Evolutionary conservation across 2,113 vertebrate species (phyloP).

Genomic region (Passer domesticus): DNA sequence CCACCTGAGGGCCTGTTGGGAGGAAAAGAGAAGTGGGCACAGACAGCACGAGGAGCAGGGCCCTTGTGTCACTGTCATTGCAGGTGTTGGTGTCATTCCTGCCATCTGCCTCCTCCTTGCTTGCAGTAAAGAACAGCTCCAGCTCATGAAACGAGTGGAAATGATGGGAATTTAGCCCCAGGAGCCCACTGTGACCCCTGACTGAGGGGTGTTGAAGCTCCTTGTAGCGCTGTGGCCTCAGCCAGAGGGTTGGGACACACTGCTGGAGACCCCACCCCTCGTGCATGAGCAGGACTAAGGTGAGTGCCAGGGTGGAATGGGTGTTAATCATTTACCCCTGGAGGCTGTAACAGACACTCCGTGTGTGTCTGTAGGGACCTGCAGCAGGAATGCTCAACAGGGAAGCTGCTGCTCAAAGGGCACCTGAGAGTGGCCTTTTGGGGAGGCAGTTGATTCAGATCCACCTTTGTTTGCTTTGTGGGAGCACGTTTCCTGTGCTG

Average conservation of each 20-base stretch:
- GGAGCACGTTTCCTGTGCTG: neutral
- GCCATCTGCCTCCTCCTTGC: neutral
- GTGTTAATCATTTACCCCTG: slow-evolving; percentile 33
- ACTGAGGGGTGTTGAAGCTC: neutral
- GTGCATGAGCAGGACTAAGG: neutral
- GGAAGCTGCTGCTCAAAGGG: slow-evolving; percentile 21
- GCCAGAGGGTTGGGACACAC: rapidly evolving
- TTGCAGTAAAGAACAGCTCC: neutral
- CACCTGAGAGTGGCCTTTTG: neutral
- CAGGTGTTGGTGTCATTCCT: neutral
- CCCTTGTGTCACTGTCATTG: neutral
- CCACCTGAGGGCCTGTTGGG: neutral
- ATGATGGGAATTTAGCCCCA: neutral
- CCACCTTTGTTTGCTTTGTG: slow-evolving; percentile 39
- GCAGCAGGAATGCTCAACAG: neutral
- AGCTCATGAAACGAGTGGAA: neutral
- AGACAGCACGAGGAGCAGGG: rapidly evolving
- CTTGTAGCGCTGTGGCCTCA: neutral
- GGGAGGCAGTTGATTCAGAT: neutral
- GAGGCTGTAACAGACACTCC: neutral
- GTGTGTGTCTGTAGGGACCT: neutral
- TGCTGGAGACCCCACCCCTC: neutral
- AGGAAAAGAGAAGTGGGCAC: neutral
- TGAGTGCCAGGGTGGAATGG: neutral
- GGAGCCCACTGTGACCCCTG: neutral